These are phyloP conservation scores for Campylorhamphus procurvoides DNA, from an alignment of 2,113 vertebrate species.

Conservation along the genomic window DNA sequence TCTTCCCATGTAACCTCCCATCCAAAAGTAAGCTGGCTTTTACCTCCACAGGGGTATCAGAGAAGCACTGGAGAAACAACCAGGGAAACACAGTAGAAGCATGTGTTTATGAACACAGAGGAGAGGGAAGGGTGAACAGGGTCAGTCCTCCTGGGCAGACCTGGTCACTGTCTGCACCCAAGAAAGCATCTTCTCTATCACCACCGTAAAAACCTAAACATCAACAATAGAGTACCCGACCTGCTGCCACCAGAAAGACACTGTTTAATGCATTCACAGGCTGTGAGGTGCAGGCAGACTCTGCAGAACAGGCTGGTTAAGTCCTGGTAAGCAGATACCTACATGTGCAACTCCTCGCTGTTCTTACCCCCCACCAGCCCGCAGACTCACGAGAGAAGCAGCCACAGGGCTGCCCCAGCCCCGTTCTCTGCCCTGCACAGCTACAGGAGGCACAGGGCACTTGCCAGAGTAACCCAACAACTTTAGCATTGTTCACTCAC, in stretches of 20 bases:
- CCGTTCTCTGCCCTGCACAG: not conserved
- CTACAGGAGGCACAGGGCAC: not conserved
- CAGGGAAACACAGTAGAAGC: not conserved
- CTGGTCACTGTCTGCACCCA: accelerated
- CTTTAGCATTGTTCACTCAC: not conserved
- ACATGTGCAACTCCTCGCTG: not conserved
- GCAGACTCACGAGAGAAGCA: not conserved
- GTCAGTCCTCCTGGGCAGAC: not conserved
- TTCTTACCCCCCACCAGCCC: not conserved
- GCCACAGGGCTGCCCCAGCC: not conserved
- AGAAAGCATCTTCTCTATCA: not conserved
- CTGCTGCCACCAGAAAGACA: not conserved
- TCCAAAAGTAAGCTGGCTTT: not conserved
- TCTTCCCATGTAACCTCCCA: not conserved
- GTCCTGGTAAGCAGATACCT: accelerated
- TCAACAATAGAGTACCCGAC: accelerated
- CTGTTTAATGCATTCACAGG: not conserved
- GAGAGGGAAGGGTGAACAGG: not conserved
- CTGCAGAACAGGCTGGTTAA: not conserved
- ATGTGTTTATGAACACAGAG: accelerated
- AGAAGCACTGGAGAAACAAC: not conserved
- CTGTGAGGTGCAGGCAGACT: not conserved
- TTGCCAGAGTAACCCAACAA: not conserved
- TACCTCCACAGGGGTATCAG: accelerated
- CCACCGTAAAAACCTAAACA: not conserved